Base-by-base conservation (phyloP, 2,113 vertebrate species). In the Hylia prasina region DNA sequence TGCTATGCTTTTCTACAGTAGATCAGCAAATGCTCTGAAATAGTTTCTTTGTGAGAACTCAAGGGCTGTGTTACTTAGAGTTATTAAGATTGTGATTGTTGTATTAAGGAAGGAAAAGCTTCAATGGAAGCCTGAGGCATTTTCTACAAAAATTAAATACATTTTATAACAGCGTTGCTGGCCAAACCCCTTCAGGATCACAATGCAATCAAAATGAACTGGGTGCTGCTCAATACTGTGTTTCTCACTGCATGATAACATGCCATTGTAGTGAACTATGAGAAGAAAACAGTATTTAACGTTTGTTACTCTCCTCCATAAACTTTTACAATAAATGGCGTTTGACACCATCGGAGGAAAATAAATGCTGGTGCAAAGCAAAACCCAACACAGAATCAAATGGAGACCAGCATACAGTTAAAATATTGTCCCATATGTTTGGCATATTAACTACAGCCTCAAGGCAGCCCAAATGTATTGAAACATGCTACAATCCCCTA, bases 71-170 rank as follows among this genome's bases (percentile, higher is more conserved):
- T 68, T 54, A 13, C 39, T 73, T 69, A 18, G 63, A 73, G 53
- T 69, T 89, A 50, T 40, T 76, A 65, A 69, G 51, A 33, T 54
- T 87, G 45, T 61, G 73, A 39, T 65, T 73, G 76, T 60, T 75
- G 27, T 82, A 66, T 78, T 75, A 50, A 51, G 88, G 88, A 96
- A 91, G 75, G 97, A 96, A 96, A 78, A 91, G 63, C 58, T 75
- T 92, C 79, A 89, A 72, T 92, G 56, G 92, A 64, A 42, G 37
- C 58, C 27, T 44, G 37, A 66, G 65, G 68, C 30, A 25, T 96
- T 97, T 97, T 97, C 84, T 95, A 78, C 72, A 76, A 18, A 84
- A 61, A 57, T 54, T 9, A 57, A 76, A 25, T 45, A 37, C 28
- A 44, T 94, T 82, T 89, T 91, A 58, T 37, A 90, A 68, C 5